A percentile compares a stretch with the other conserved stretches of the same genome.
Conservation (phyloP, 2,797 vertebrate genomes). For the Pseudochaenichthys georgianus region DNA sequence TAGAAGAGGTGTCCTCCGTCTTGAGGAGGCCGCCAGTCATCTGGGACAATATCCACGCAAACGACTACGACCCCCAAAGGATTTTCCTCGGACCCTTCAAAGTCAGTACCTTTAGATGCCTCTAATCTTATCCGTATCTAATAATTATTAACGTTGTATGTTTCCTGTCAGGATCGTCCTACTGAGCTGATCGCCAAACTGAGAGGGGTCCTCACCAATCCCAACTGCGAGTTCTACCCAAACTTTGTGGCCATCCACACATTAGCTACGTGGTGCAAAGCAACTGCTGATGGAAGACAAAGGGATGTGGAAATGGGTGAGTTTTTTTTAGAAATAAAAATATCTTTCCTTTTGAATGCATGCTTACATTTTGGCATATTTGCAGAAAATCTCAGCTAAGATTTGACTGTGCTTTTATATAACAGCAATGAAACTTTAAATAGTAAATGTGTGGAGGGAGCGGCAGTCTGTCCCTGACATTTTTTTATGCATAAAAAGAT, state of each 20-base stretch:
- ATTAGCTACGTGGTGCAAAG: conserved; percentile 96
- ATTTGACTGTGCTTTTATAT: neutral
- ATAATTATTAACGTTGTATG: neutral
- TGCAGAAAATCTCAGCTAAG: neutral
- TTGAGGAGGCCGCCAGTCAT: conserved; percentile 95
- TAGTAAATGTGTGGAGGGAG: neutral
- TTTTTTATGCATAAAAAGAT: neutral
- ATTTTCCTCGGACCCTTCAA: conserved; percentile 96
- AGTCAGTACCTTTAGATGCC: conserved; percentile 40
- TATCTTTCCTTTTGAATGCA: neutral
- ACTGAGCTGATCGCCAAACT: conserved; percentile 94
- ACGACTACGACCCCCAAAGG: conserved; percentile 98
- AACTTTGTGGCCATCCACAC: conserved; percentile 98
- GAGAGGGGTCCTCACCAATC: conserved; percentile 96
- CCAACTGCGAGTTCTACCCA: conserved; percentile 98
- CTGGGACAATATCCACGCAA: conserved; percentile 99
- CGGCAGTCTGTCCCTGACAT: neutral
- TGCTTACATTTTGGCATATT: neutral
- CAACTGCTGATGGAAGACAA: conserved; percentile 86
- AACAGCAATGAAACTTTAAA: neutral
- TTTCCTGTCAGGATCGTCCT: conserved; percentile 85
- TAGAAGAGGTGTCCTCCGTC: conserved; percentile 96
- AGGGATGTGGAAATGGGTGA: conserved; percentile 95
- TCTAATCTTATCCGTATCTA: neutral
- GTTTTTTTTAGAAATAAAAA: conserved; percentile 22